Evolutionary conservation across 2,113 vertebrate species (phyloP).

Genomic region (Psammodynastes pulverulentus): DNA sequence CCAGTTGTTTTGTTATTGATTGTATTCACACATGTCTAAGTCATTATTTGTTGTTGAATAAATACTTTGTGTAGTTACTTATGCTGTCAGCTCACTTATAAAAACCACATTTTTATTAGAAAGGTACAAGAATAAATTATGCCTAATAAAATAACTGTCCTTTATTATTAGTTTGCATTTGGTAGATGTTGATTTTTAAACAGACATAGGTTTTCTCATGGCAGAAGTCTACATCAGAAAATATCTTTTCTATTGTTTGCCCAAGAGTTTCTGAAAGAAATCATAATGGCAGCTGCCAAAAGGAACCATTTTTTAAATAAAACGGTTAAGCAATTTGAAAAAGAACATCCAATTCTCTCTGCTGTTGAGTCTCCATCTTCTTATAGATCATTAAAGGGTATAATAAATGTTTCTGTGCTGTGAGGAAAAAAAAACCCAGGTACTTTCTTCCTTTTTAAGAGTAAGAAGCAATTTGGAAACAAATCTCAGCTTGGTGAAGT

Average conservation of each 20-base stretch:
- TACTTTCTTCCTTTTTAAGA: constrained; percentile 75
- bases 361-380: constrained; percentile 71
- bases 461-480: not conserved
- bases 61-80: not conserved
- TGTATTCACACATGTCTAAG: not conserved
- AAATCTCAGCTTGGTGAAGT: not conserved
- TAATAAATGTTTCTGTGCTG: constrained; percentile 74
- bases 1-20: not conserved
- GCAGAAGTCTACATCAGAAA: not conserved
- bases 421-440: constrained; percentile 69
- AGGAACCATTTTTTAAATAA: not conserved
- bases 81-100: not conserved
- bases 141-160: not conserved
- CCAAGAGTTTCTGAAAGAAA: not conserved
- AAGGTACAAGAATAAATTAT: not conserved
- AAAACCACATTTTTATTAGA: not conserved
- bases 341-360: not conserved
- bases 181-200: not conserved
- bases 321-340: not conserved
- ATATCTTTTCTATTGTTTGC: not conserved
- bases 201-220: not conserved
- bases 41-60: not conserved
- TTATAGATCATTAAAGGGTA: constrained; percentile 75
- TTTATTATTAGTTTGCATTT: not conserved
- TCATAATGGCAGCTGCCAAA: not conserved